phyloP scores from a whole-genome alignment of 2,797 vertebrate genomes.

The Cirrhinus molitorella region DNA sequence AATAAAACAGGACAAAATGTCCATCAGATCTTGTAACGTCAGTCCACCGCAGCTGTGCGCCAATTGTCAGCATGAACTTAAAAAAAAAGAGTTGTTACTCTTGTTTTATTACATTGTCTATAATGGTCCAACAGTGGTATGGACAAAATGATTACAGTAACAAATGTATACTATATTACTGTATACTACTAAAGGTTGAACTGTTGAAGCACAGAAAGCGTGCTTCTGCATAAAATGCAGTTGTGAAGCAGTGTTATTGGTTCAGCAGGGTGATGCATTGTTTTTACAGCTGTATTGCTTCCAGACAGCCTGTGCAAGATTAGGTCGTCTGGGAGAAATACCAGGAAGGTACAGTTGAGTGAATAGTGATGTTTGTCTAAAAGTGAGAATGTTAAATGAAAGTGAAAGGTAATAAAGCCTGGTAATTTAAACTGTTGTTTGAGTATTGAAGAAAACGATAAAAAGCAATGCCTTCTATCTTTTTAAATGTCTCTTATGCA shows the following conservation, averaged over 20 bases:
- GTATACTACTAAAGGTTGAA: not conserved
- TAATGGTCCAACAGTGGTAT: not conserved
- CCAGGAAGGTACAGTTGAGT: not conserved
- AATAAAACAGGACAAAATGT: slow-evolving; percentile 31
- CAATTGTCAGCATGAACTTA: not conserved
- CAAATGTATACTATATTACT: not conserved
- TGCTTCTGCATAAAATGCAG: not conserved
- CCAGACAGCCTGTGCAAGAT: not conserved
- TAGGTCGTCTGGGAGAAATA: not conserved
- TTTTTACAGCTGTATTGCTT: slow-evolving; percentile 30
- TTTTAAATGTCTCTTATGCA: not conserved
- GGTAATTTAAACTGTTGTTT: not conserved
- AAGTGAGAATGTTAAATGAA: not conserved
- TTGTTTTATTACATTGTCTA: not conserved
- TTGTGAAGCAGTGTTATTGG: not conserved
- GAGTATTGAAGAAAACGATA: not conserved
- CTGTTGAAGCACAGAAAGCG: not conserved
- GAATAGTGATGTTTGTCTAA: not conserved
- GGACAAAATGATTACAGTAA: not conserved
- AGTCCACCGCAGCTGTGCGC: slow-evolving; percentile 6
- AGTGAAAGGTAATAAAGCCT: not conserved
- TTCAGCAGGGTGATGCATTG: not conserved
- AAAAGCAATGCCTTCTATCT: not conserved
- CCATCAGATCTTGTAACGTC: not conserved
- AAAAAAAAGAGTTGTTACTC: not conserved